Evolutionary conservation across 92 coral and sea anemone genomes (phyloP).

Genomic region (Meandrina meandrites): DNA sequence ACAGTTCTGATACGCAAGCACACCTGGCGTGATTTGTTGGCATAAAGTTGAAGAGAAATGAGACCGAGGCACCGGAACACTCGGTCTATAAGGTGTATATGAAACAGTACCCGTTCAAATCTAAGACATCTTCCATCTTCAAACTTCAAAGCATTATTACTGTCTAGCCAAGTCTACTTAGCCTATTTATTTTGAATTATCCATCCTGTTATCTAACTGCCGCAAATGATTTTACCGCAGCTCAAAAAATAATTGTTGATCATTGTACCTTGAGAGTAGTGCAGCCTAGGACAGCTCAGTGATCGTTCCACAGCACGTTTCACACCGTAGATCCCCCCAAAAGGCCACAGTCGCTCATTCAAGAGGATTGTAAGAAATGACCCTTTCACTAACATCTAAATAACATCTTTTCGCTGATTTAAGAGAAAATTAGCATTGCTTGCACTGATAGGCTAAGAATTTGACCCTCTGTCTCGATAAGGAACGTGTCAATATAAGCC

Average conservation of each 20-base stretch:
- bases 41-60: not conserved
- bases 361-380: not conserved
- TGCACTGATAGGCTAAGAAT: not conserved
- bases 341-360: not conserved
- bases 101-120: too few species aligned
- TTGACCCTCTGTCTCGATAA: not conserved
- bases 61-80: not conserved
- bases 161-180: not conserved
- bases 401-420: not conserved
- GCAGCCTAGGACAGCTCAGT: not conserved
- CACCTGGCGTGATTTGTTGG: not conserved
- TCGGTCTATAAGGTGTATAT: too few species aligned
- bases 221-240: not conserved
- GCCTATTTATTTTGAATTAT: not conserved
- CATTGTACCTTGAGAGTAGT: not conserved
- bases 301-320: not conserved
- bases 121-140: not conserved
- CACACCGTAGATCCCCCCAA: too few species aligned
- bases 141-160: not conserved
- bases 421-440: not conserved
- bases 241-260: not conserved
- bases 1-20: not conserved
- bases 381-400: not conserved
- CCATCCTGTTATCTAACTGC: not conserved
- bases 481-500: not conserved